A percentile compares a stretch with the other conserved stretches of the same genome.
Conservation (phyloP, 2,888 invertebrate genomes). For the Nudaria mundana region DNA sequence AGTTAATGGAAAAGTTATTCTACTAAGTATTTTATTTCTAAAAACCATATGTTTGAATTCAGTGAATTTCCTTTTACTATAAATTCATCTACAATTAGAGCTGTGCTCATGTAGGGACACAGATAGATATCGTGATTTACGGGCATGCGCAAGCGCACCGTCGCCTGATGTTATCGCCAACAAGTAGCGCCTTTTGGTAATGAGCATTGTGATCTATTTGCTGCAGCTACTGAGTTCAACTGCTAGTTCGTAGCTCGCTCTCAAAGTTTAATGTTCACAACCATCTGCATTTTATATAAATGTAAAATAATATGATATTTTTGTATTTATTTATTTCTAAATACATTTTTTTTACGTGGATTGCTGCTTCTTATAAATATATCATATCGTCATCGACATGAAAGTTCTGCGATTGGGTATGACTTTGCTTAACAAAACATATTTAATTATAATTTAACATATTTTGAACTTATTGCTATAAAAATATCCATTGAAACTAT, state of each 20-base stretch:
- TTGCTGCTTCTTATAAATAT: too few relatives aligned
- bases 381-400: too few relatives aligned
- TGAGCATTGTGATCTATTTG: slow-evolving; percentile 47
- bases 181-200: slow-evolving; percentile 52
- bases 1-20: too few relatives aligned
- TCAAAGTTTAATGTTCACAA: too few relatives aligned
- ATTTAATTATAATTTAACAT: too few relatives aligned
- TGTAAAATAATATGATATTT: not conserved
- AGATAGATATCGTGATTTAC: slow-evolving; percentile 70
- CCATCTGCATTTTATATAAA: too few relatives aligned
- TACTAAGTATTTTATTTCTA: not conserved
- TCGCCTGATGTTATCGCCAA: slow-evolving; percentile 49
- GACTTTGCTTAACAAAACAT: too few relatives aligned
- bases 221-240: slow-evolving; percentile 27
- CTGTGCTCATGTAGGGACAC: slow-evolving; percentile 57
- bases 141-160: slow-evolving; percentile 42
- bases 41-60: not conserved
- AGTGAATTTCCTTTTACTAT: slow-evolving; percentile 21
- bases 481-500: too few relatives aligned
- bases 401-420: too few relatives aligned
- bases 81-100: slow-evolving; percentile 60
- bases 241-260: not conserved
- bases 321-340: not conserved
- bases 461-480: too few relatives aligned
- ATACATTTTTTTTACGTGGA: too few relatives aligned